phyloP scores from a whole-genome alignment of 2,797 vertebrate genomes.

The Nasua narica region DNA sequence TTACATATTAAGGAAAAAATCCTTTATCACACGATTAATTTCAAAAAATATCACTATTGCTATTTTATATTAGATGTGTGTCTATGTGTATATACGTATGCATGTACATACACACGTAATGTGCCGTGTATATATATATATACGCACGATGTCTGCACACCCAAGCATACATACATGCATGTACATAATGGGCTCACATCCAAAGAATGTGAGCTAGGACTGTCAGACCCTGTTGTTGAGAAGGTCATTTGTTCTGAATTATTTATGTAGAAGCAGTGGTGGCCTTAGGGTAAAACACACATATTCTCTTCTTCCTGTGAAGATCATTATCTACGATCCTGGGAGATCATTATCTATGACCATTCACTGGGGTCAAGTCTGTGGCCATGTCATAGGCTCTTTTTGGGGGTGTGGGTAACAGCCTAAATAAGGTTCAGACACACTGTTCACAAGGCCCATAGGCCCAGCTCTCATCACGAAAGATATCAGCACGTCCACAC shows the following conservation, averaged over 20 bases:
- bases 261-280: background rate
- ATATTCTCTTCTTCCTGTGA: background rate
- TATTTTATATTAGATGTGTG: background rate
- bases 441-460: background rate
- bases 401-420: background rate
- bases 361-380: background rate
- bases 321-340: background rate
- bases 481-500: background rate
- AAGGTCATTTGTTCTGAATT: background rate
- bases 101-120: background rate
- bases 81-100: background rate
- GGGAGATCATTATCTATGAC: background rate
- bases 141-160: background rate
- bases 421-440: background rate
- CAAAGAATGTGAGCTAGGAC: background rate
- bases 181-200: background rate
- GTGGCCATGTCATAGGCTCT: background rate
- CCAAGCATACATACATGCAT: background rate
- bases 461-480: background rate
- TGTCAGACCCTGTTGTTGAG: background rate
- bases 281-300: background rate
- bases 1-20: background rate
- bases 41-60: background rate
- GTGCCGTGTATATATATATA: background rate
- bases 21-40: background rate